Evolutionary conservation across 2,797 vertebrate species (phyloP).

Genomic region (Sebastes glaucus): DNA sequence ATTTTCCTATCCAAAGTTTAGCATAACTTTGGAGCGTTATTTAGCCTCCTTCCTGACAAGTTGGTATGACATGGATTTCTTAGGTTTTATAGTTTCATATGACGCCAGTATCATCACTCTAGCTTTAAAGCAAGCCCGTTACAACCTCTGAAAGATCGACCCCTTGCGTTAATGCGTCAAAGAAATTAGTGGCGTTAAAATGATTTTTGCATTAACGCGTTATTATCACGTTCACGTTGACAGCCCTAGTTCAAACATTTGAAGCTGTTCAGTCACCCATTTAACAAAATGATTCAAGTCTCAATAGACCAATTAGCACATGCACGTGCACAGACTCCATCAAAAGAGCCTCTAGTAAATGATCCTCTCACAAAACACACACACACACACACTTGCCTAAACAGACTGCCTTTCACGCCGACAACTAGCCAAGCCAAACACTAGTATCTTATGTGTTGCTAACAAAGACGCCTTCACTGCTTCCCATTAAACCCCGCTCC

Average conservation of each 20-base stretch:
- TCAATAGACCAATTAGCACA: not conserved
- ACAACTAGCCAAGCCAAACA: conserved; percentile 64
- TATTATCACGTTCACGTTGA: no score
- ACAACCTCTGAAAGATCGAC: no score
- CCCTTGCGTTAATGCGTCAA: no score
- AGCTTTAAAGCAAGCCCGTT: no score
- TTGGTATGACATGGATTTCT: no score
- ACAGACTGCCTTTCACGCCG: conserved; percentile 67
- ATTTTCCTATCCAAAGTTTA: no score
- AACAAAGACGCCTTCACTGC: conserved; percentile 77
- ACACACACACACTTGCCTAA: conserved; percentile 33
- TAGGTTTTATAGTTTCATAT: no score
- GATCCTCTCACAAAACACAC: conserved; percentile 37
- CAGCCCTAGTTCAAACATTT: not conserved
- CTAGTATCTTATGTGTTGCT: conserved; percentile 64
- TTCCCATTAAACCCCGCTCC: conserved; percentile 20
- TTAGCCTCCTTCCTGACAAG: no score
- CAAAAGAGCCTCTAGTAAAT: conserved; percentile 60
- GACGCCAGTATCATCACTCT: no score
- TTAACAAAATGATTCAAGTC: conserved; percentile 1
- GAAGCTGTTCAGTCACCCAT: not conserved
- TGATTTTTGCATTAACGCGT: no score
- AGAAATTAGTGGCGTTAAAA: no score
- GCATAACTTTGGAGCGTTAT: no score
- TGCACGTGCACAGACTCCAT: conserved; percentile 36